Evolutionary conservation across 2,113 vertebrate genomes (phyloP).

Genomic region (Otocyon megalotis): DNA sequence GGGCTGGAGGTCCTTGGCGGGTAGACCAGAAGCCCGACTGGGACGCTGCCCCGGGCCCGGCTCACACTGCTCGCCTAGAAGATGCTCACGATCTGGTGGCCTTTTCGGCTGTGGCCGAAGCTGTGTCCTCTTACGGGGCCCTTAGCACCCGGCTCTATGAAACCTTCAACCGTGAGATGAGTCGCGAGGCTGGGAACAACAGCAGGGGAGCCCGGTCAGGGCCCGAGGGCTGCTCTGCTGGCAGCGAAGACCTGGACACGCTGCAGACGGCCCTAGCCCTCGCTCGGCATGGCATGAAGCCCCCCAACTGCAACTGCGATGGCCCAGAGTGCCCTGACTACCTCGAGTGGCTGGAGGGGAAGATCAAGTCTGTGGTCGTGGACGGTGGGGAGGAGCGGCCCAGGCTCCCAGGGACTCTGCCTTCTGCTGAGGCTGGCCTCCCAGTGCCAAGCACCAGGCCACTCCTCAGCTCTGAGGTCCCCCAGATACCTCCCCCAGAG

Average conservation of each 20-base stretch:
- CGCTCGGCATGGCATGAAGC: constrained; percentile 96
- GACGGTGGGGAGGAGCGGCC: constrained; percentile 88
- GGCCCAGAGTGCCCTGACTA: constrained; percentile 98
- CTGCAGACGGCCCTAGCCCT: constrained; percentile 93
- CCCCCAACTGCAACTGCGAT: constrained; percentile 97
- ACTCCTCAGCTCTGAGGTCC: constrained; percentile 77
- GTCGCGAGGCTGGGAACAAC: constrained; percentile 81
- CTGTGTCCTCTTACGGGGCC: constrained; percentile 90
- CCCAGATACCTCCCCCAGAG: constrained; percentile 84
- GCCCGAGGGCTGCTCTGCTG: constrained; percentile 80
- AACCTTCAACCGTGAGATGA: constrained; percentile 95
- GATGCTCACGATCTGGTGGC: constrained; percentile 95
- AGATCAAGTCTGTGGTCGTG: constrained; percentile 91
- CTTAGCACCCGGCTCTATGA: constrained; percentile 92
- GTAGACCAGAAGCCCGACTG: constrained; percentile 87
- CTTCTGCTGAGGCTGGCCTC: constrained; percentile 72
- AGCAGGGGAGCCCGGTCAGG: constrained; percentile 72
- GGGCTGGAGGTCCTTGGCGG: constrained; percentile 80
- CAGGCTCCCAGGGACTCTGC: constrained; percentile 87
- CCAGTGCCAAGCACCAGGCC: constrained; percentile 74
- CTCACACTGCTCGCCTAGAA: constrained; percentile 88
- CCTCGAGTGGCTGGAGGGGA: constrained; percentile 98
- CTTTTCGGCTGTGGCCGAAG: constrained; percentile 94
- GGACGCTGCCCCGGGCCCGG: constrained; percentile 82
- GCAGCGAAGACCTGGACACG: constrained; percentile 91